Conservation (phyloP, 1,140 invertebrate species). For the Drosophila pachea region DNA sequence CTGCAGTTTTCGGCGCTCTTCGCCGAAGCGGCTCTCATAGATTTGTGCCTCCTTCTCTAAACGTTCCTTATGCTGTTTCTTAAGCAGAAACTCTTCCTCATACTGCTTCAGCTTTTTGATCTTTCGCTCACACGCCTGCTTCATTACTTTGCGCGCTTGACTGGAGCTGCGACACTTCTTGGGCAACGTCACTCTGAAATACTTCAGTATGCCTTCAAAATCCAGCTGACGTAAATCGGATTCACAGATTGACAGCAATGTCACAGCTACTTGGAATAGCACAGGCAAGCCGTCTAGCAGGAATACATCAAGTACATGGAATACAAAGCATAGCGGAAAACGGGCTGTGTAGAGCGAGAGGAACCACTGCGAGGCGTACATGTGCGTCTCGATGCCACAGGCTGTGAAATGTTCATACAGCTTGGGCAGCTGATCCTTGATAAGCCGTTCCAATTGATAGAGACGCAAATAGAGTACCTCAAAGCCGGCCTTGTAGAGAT, state of each 20-base stretch:
- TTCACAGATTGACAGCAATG: constrained; percentile 93
- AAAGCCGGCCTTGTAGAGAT: constrained; percentile 98
- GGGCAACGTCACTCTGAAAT: constrained; percentile 96
- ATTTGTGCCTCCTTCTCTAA: constrained; percentile 83
- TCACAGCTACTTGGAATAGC: constrained; percentile 96
- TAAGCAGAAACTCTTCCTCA: constrained; percentile 92
- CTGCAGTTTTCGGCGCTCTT: constrained; percentile 90
- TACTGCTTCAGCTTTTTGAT: constrained; percentile 97
- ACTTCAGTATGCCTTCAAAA: constrained; percentile 97
- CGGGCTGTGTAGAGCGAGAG: constrained; percentile 98
- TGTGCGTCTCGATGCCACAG: constrained; percentile 96
- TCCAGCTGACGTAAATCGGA: constrained; percentile 96
- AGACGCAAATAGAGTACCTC: constrained; percentile 96
- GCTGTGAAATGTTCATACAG: constrained; percentile 94
- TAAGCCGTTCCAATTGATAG: constrained; percentile 96
- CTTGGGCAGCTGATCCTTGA: constrained; percentile 93
- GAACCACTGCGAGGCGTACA: constrained; percentile 99
- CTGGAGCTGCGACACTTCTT: constrained; percentile 97
- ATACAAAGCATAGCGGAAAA: constrained; percentile 98
- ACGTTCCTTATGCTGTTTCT: constrained; percentile 89
- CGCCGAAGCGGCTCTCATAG: constrained; percentile 82
- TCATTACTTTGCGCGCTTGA: constrained; percentile 91
- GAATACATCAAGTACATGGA: constrained; percentile 98
- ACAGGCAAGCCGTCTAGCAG: constrained; percentile 95
- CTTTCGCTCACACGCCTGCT: constrained; percentile 93